A percentile compares a stretch with the other conserved stretches of the same genome.
Conservation (phyloP, 2,113 vertebrate species). For the Microcebus murinus region DNA sequence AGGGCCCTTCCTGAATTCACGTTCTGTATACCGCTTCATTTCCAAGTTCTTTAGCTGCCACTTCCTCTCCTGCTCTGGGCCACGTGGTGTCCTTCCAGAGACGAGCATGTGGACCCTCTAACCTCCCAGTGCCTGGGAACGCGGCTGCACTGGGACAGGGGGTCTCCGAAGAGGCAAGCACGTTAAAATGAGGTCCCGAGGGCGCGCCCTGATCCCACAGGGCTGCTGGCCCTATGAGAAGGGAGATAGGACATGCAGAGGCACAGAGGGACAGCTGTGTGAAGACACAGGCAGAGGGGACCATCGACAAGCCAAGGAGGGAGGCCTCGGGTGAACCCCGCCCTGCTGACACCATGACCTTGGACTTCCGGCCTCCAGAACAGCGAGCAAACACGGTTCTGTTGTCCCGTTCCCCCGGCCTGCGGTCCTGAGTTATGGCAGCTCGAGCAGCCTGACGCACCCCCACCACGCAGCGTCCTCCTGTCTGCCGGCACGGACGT, state of each 20-base stretch:
- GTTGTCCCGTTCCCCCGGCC: rapidly evolving
- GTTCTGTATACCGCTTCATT: background rate
- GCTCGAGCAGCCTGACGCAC: rapidly evolving
- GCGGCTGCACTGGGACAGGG: rapidly evolving
- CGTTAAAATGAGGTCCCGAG: background rate
- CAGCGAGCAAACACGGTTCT: rapidly evolving
- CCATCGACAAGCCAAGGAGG: background rate
- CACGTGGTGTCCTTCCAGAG: rapidly evolving
- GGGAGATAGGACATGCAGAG: too few relatives aligned
- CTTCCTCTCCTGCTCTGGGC: background rate
- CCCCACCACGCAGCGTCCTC: background rate
- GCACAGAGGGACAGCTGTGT: rapidly evolving
- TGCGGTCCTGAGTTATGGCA: rapidly evolving
- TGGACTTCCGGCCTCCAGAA: background rate
- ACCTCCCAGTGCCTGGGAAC: too few relatives aligned
- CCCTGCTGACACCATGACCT: rapidly evolving
- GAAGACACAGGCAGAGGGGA: background rate
- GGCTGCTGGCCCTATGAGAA: too few relatives aligned
- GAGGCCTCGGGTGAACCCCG: background rate
- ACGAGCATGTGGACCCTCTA: rapidly evolving
- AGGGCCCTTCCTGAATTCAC: rapidly evolving
- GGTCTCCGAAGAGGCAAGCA: background rate
- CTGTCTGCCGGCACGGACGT: rapidly evolving
- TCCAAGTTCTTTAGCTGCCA: background rate
- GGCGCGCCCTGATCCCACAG: rapidly evolving